These are phyloP conservation scores for Dynastes maya DNA, from an alignment of 2,888 invertebrate species.

Conservation along the genomic window DNA sequence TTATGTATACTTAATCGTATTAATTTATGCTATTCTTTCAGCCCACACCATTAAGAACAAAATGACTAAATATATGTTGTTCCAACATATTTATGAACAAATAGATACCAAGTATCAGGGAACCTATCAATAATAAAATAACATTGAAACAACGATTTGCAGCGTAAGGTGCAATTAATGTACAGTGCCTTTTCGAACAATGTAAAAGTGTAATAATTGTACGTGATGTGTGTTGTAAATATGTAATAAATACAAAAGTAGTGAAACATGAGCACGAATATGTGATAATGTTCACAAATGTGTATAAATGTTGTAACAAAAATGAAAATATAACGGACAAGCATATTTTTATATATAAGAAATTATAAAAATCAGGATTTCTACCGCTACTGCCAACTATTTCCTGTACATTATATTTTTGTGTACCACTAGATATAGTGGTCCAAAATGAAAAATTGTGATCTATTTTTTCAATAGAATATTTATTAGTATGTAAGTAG, in stretches of 20 bases:
- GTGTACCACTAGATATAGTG: slow-evolving; percentile 24
- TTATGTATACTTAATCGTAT: neutral
- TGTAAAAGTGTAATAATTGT: slow-evolving; percentile 2
- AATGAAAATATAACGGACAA: slow-evolving; percentile 2
- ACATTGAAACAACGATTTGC: slow-evolving; percentile 13
- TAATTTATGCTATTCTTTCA: slow-evolving; percentile 44
- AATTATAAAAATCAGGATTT: neutral
- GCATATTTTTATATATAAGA: slow-evolving; percentile 35
- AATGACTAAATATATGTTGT: slow-evolving; percentile 29
- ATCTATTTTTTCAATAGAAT: slow-evolving; percentile 44
- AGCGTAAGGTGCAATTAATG: slow-evolving; percentile 15
- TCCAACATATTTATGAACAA: slow-evolving; percentile 30
- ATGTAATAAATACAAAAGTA: slow-evolving; percentile 20
- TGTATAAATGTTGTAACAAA: neutral
- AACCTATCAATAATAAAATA: slow-evolving; percentile 25
- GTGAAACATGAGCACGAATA: slow-evolving; percentile 27
- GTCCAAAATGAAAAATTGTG: slow-evolving; percentile 43
- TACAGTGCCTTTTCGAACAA: slow-evolving; percentile 26
- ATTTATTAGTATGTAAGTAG: slow-evolving; percentile 41
- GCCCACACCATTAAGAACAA: slow-evolving; percentile 47
- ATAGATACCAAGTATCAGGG: slow-evolving; percentile 48
- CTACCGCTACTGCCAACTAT: slow-evolving; percentile 40
- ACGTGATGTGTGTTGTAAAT: slow-evolving; percentile 37
- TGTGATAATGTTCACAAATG: slow-evolving; percentile 42
- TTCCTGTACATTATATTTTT: slow-evolving; percentile 27